A percentile compares a stretch with the other conserved stretches of the same genome.
Conservation (phyloP, 2,797 vertebrate genomes). For the Pipistrellus pipistrellus region DNA sequence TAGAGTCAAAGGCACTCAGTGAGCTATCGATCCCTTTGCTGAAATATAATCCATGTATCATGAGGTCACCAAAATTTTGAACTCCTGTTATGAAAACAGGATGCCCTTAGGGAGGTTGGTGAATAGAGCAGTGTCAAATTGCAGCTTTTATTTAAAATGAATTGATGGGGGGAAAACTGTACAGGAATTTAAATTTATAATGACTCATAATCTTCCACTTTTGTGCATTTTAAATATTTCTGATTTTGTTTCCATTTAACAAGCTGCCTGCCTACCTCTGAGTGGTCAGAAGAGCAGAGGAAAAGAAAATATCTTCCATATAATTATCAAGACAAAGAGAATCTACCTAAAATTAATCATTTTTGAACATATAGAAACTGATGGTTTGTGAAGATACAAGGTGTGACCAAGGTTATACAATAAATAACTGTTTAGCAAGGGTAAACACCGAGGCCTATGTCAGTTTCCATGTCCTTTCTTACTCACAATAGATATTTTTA, state of each 20-base stretch:
- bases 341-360: neutral
- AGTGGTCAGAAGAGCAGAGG: neutral
- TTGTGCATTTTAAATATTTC: conserved; percentile 38
- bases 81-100: neutral
- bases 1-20: conserved; percentile 68
- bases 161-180: conserved; percentile 38
- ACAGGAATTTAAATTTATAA: conserved; percentile 50
- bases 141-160: neutral
- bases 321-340: neutral
- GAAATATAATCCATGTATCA: conserved; percentile 62
- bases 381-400: neutral
- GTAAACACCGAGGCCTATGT: neutral
- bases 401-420: neutral
- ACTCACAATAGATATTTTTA: neutral
- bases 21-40: conserved; percentile 49
- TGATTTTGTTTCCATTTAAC: conserved; percentile 16
- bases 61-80: neutral
- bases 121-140: neutral
- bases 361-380: neutral
- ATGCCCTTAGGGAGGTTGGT: neutral
- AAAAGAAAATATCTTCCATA: neutral
- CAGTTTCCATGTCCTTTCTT: neutral
- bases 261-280: neutral
- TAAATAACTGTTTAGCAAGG: neutral
- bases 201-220: conserved; percentile 41